A percentile compares a stretch with the other conserved stretches of the same genome.
These are phyloP conservation scores for Macquaria australasica DNA, from an alignment of 2,113 vertebrate species.

Conservation along the genomic window DNA sequence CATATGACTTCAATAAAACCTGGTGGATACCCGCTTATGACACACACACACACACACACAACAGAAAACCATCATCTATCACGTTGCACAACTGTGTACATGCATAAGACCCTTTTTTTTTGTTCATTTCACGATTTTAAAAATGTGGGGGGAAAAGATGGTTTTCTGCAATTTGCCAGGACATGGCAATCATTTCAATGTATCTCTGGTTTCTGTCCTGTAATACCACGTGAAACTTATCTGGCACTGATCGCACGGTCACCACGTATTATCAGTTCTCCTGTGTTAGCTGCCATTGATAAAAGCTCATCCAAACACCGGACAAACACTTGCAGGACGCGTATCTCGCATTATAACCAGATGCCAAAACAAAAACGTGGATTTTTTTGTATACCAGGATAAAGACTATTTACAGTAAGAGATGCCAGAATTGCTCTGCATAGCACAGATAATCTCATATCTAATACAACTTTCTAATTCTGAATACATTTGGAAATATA, in stretches of 20 bases:
- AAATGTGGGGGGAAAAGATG: not conserved
- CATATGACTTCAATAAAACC: constrained; percentile 22
- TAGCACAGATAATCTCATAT: not conserved
- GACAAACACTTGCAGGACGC: constrained; percentile 30
- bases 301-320: constrained; percentile 36
- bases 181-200: not conserved
- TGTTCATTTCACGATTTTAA: not conserved
- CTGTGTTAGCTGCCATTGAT: not conserved
- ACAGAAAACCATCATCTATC: not conserved
- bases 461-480: not conserved
- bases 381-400: not conserved
- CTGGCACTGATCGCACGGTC: constrained; percentile 10
- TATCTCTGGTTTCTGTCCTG: not conserved
- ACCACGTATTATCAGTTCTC: not conserved
- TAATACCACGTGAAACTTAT: constrained; percentile 7
- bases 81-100: not conserved
- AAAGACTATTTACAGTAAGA: not conserved
- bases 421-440: not conserved
- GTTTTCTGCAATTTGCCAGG: not conserved
- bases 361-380: constrained; percentile 38
- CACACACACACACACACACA: constrained; percentile 11
- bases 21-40: not conserved
- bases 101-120: not conserved
- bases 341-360: constrained; percentile 7
- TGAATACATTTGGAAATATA: not conserved